A percentile compares a stretch with the other conserved stretches of the same genome.
Conservation (phyloP, 2,888 invertebrate genomes). For the Tiliacea aurago region DNA sequence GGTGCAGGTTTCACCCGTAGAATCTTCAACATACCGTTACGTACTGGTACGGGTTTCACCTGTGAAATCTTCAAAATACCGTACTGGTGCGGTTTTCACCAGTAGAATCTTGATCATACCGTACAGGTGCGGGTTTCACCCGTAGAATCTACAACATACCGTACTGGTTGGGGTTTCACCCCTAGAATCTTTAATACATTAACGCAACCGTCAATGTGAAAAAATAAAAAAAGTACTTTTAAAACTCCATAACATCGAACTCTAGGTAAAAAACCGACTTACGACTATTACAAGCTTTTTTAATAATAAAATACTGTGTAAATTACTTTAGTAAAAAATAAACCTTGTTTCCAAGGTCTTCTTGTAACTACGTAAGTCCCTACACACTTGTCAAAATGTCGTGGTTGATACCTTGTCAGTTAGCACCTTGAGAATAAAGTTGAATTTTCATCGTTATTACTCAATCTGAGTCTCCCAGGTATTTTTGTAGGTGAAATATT, state of each 20-base stretch:
- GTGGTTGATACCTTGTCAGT: slow-evolving; percentile 20
- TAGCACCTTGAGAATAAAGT: not conserved
- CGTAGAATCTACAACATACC: not conserved
- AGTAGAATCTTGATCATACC: too few species aligned
- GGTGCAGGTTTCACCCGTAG: too few species aligned
- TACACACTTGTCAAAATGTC: slow-evolving; percentile 33
- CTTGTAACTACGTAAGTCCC: not conserved
- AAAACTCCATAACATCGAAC: not conserved
- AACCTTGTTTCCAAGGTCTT: not conserved
- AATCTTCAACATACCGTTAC: not conserved
- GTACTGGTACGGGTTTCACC: too few species aligned
- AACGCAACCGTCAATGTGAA: not conserved
- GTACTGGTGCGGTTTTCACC: too few species aligned
- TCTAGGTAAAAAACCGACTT: not conserved
- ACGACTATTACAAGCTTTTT: not conserved
- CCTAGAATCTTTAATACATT: not conserved
- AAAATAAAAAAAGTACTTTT: too few species aligned
- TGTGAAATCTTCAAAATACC: too few species aligned
- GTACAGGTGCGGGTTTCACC: too few species aligned
- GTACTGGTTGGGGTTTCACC: too few species aligned
- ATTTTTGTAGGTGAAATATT: slow-evolving; percentile 37
- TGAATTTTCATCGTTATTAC: slow-evolving; percentile 46
- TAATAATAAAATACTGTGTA: not conserved
- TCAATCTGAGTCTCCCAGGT: slow-evolving; percentile 15
- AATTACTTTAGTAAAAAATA: not conserved